A percentile compares a stretch with the other conserved stretches of the same genome.
phyloP scores from a whole-genome alignment of 2,797 vertebrate species.

The Sebastiscus albofasciatus region DNA sequence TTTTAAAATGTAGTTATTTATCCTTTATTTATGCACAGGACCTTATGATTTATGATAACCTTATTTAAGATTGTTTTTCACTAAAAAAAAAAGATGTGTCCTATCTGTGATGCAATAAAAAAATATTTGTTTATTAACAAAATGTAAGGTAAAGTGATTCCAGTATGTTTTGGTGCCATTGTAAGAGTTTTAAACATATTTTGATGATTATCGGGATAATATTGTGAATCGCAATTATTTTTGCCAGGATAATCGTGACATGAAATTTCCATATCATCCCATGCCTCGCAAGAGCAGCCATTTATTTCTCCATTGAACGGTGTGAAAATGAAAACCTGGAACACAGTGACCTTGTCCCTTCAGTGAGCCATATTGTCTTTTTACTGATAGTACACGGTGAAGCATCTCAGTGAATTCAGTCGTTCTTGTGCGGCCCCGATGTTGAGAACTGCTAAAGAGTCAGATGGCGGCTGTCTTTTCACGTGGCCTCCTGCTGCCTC shows the following conservation, averaged over 20 bases:
- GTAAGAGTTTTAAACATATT: not conserved
- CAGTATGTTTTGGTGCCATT: not conserved
- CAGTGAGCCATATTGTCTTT: not conserved
- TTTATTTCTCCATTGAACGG: not conserved
- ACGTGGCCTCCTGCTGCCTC: slow-evolving; percentile 48
- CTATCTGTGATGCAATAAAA: not conserved
- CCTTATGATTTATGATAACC: not conserved
- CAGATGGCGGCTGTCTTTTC: slow-evolving; percentile 26
- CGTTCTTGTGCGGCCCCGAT: not conserved
- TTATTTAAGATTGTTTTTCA: not conserved
- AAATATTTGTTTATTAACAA: not conserved
- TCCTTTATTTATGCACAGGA: not conserved
- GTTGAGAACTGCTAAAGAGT: not conserved
- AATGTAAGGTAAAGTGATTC: not conserved
- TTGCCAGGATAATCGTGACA: not conserved
- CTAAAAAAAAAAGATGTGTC: not conserved
- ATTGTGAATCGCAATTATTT: not conserved
- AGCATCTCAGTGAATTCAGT: not conserved
- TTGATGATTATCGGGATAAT: not conserved
- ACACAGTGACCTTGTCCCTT: slow-evolving; percentile 16
- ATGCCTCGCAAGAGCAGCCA: not conserved
- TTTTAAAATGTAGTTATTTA: not conserved
- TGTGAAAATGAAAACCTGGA: not conserved
- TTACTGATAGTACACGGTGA: not conserved
- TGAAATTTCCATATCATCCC: not conserved